phyloP scores from a whole-genome alignment of 2,888 invertebrate species.

The Epirrita christyi region DNA sequence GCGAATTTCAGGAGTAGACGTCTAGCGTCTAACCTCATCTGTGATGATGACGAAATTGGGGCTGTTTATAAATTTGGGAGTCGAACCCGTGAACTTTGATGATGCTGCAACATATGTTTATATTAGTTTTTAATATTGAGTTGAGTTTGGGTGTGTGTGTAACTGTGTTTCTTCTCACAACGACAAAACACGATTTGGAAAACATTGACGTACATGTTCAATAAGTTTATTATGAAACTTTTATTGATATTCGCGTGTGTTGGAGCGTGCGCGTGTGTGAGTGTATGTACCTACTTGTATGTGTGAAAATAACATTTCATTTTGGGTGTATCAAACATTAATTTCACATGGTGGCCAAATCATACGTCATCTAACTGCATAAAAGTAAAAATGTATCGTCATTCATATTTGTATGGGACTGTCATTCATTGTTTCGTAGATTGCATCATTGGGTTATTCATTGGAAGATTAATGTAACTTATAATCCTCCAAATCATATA shows the following conservation, averaged over 20 bases:
- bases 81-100: not conserved
- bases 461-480: constrained; percentile 49
- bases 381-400: constrained; percentile 29
- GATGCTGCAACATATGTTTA: not conserved
- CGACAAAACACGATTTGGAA: not conserved
- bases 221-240: not conserved
- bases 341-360: constrained; percentile 4
- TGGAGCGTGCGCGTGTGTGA: constrained; percentile 3
- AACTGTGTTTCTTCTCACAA: not conserved
- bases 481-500: constrained; percentile 17
- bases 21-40: not conserved
- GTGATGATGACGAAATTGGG: not conserved
- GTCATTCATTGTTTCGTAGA: constrained; percentile 55
- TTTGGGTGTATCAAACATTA: constrained; percentile 8
- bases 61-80: not conserved
- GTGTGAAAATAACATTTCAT: constrained; percentile 11
- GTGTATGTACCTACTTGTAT: not conserved
- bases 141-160: too few relatives aligned
- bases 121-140: too few relatives aligned
- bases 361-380: constrained; percentile 10
- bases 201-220: not conserved
- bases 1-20: not conserved
- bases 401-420: constrained; percentile 49
- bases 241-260: constrained; percentile 2
- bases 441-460: constrained; percentile 57